These are phyloP conservation scores for Melipona quadrifasciata DNA, from an alignment of 1,140 invertebrate species.

Conservation along the genomic window DNA sequence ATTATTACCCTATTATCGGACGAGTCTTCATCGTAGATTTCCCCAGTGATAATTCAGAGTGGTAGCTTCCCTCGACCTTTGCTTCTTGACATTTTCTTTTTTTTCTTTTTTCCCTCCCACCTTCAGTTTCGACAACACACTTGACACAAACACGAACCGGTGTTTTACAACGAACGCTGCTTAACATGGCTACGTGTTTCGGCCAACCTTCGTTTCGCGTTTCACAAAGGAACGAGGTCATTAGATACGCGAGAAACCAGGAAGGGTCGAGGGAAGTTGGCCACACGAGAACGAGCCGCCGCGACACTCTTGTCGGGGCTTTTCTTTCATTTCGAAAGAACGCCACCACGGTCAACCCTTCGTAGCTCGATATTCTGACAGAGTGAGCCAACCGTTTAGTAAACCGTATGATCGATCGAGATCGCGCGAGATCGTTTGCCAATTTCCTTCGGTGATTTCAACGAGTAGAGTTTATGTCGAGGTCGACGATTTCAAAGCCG, in stretches of 20 bases:
- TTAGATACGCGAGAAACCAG: conserved; percentile 54
- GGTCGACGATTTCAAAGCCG: background rate
- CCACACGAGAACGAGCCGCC: conserved; percentile 24
- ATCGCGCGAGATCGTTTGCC: background rate
- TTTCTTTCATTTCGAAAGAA: conserved; percentile 17
- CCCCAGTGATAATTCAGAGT: background rate
- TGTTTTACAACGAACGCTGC: conserved; percentile 13
- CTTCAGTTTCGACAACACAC: conserved; percentile 20
- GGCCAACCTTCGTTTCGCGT: conserved; percentile 46
- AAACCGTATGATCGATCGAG: background rate
- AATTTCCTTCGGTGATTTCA: background rate
- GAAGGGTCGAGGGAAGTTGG: conserved; percentile 56
- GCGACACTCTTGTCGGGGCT: background rate
- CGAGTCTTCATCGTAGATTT: background rate
- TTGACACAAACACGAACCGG: conserved; percentile 28
- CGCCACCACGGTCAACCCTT: conserved; percentile 21
- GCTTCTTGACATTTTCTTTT: background rate
- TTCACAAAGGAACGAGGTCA: conserved; percentile 60
- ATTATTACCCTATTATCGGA: background rate
- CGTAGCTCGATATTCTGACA: conserved; percentile 21
- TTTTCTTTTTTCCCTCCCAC: too few relatives aligned
- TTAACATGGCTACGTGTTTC: conserved; percentile 53
- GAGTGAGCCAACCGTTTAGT: background rate
- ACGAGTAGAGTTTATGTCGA: background rate
- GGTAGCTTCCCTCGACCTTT: conserved; percentile 36